Percentiles rank a stretch among this genome's conserved stretches.
Conservation (phyloP, 2,888 invertebrate genomes). For the Idaea dimidiata region DNA sequence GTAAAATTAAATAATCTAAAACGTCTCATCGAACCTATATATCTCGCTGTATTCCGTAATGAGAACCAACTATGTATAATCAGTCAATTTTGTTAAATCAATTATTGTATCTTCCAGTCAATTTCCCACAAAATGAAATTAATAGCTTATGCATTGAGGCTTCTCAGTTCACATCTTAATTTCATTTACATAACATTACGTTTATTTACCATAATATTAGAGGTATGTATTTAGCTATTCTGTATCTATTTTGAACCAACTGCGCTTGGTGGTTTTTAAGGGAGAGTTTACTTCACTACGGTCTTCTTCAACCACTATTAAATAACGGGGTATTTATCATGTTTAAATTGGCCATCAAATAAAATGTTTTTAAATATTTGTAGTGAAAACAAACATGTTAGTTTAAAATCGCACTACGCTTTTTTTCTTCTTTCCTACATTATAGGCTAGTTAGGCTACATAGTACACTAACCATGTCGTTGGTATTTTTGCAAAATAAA, state of each 20-base stretch:
- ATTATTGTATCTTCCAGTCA: constrained; percentile 9
- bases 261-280: constrained; percentile 17
- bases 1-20: not conserved
- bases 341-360: too few relatives aligned
- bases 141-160: constrained; percentile 1
- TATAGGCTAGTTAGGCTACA: too few relatives aligned
- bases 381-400: too few relatives aligned
- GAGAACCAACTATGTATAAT: not conserved
- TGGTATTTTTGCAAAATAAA: too few relatives aligned
- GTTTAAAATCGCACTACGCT: too few relatives aligned
- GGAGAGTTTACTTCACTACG: too few relatives aligned
- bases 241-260: not conserved
- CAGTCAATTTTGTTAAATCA: not conserved
- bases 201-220: constrained; percentile 2
- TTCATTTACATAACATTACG: constrained; percentile 4
- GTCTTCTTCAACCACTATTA: too few relatives aligned
- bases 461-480: too few relatives aligned
- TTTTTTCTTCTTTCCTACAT: too few relatives aligned
- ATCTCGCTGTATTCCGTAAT: not conserved
- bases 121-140: constrained; percentile 11
- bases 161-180: not conserved
- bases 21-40: not conserved
- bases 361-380: too few relatives aligned
- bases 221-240: not conserved
- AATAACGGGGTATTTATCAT: too few relatives aligned